Base-by-base conservation (phyloP, 92 coral and sea anemone species). In the Desmophyllum pertusum region DNA sequence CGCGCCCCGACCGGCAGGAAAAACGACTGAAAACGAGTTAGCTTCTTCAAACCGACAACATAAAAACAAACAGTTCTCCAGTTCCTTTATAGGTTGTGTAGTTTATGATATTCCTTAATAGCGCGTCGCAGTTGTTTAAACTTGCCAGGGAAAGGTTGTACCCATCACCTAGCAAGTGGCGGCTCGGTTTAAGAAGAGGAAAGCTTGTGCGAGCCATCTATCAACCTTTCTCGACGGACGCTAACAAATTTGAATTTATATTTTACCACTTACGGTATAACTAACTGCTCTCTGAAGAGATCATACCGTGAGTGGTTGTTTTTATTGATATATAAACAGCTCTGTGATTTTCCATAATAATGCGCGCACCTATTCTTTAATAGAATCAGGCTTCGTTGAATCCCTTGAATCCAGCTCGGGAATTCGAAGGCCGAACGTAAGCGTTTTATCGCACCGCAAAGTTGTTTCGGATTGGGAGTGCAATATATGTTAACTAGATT, bases 31-130 rank as follows among this genome's bases (percentile, higher is more conserved):
- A 48, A 37, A 8, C 5, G 37, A 61, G 38, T 35, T 40, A 17
- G 25, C 35, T 59, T 66, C 18, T 19, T 5, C 18, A 33, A 53
- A 8, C 61, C 7, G 33, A 57, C 51, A n/a, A 23, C 53, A 41
- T 8, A 48, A 68, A 48, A 42, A 23, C 43, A 42, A 78, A 80
- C 76, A 72, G 59, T n/a, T 53, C 42, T 70, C 72, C 79, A 51
- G 40, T 72, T 57, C 42, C 39, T 33, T 67, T 31, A 53, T 27
- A 31, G 33, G 75, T 33, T 41, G 51, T 17, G 42, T 48, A 80
- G 85, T 71, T 82, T 82, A 82, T 55, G 70, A 70, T 72, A 82
- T 29, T 82, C 61, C 61, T n/a, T 42, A 71, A 71, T 53, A 73
- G 72, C 63, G 46, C 70, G 46, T 82, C 53, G 19, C 59, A 19